phyloP scores from a whole-genome alignment of 2,797 vertebrate species.

The Tadarida brasiliensis region DNA sequence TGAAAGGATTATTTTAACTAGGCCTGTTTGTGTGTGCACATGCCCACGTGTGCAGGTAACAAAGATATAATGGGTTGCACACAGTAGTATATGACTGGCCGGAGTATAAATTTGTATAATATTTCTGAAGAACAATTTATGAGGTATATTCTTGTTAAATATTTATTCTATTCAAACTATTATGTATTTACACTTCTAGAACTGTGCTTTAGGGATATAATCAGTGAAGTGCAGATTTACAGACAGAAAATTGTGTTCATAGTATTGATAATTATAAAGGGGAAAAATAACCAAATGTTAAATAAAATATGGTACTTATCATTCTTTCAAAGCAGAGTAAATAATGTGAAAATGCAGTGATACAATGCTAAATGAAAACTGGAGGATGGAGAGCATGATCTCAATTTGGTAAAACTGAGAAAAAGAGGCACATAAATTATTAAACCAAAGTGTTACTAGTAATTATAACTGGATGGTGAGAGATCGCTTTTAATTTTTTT shows the following conservation, averaged over 20 bases:
- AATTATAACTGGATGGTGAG: neutral
- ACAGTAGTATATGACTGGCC: neutral
- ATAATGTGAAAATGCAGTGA: neutral
- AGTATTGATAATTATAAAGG: neutral
- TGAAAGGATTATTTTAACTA: neutral
- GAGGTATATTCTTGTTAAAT: slow-evolving; percentile 33
- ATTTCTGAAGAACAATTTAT: neutral
- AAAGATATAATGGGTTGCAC: neutral
- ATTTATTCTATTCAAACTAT: slow-evolving; percentile 39
- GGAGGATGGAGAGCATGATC: neutral
- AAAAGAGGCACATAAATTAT: neutral
- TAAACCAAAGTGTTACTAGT: slow-evolving; percentile 21
- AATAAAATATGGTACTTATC: neutral
- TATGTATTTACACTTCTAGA: slow-evolving; percentile 42
- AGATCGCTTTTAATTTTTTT: neutral
- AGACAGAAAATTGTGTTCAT: neutral
- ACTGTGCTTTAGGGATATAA: neutral
- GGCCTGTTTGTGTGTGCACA: neutral
- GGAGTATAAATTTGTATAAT: neutral
- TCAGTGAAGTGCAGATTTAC: neutral
- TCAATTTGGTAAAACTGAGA: neutral
- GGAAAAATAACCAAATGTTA: neutral
- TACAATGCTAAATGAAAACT: neutral
- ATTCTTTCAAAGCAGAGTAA: slow-evolving; percentile 35
- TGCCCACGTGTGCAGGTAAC: neutral